Evolutionary conservation across 2,888 invertebrate species (phyloP).

Genomic region (Pandemis corylana): DNA sequence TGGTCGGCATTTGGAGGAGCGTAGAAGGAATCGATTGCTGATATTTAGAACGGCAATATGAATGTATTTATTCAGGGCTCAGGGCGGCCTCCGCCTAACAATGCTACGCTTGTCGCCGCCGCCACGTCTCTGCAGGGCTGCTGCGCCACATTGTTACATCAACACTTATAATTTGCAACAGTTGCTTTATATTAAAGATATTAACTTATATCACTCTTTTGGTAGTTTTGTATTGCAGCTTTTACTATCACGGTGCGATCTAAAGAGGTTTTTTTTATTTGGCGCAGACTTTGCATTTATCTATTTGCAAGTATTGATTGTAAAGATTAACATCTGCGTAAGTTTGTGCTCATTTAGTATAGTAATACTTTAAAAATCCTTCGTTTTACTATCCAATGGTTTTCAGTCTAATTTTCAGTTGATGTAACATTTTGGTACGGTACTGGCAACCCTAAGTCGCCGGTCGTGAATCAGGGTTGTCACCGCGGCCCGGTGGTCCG

Average conservation of each 20-base stretch:
- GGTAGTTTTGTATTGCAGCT: too few relatives aligned
- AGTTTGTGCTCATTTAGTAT: too few relatives aligned
- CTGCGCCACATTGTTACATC: conserved; percentile 40
- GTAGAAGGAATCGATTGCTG: conserved; percentile 67
- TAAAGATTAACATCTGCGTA: too few relatives aligned
- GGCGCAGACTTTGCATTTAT: too few relatives aligned
- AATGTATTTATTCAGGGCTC: conserved; percentile 84
- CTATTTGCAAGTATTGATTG: too few relatives aligned
- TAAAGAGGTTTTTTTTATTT: too few relatives aligned
- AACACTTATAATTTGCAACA: neutral
- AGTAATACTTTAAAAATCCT: too few relatives aligned
- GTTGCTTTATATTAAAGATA: too few relatives aligned
- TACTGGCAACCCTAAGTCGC: conserved; percentile 63
- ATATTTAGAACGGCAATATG: conserved; percentile 84
- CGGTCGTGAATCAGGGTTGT: conserved; percentile 81
- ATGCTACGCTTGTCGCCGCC: conserved; percentile 82
- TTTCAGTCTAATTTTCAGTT: neutral
- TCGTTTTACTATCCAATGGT: too few relatives aligned
- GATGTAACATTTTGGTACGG: neutral
- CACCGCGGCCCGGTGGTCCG: conserved; percentile 79
- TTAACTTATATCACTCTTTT: too few relatives aligned
- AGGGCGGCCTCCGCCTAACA: conserved; percentile 81
- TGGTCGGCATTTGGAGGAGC: conserved; percentile 58
- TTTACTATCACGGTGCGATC: too few relatives aligned
- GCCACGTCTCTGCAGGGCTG: conserved; percentile 69